Percentiles rank a stretch among this genome's conserved stretches.
phyloP scores from a whole-genome alignment of 1,140 invertebrate genomes.

The Adoxophyes honmai region DNA sequence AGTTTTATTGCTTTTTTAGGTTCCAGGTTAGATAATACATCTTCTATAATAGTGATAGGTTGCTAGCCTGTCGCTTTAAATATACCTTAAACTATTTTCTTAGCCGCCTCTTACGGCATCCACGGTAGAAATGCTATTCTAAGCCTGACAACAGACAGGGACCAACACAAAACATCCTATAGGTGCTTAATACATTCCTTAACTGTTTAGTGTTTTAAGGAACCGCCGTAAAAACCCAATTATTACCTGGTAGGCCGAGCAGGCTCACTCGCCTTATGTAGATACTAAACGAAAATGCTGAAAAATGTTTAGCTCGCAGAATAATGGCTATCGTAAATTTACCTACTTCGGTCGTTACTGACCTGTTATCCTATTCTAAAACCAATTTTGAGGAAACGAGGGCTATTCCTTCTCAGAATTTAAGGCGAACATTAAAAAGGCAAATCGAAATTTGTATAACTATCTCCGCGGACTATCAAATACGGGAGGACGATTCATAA shows the following conservation, averaged over 20 bases:
- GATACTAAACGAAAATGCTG: constrained; percentile 5
- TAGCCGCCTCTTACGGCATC: too few relatives aligned
- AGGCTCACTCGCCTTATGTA: not conserved
- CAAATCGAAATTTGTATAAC: constrained; percentile 5
- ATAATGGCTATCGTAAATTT: constrained; percentile 12
- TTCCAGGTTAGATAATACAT: too few relatives aligned
- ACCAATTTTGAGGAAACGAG: constrained; percentile 12
- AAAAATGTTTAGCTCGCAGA: constrained; percentile 8
- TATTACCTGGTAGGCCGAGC: not conserved
- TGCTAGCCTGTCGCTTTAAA: too few relatives aligned
- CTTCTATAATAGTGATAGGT: too few relatives aligned
- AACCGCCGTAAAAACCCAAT: too few relatives aligned
- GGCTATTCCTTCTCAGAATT: not conserved
- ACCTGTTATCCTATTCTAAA: constrained; percentile 13
- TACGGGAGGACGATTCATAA: constrained; percentile 15
- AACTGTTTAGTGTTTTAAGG: too few relatives aligned
- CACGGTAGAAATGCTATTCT: too few relatives aligned
- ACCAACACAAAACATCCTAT: too few relatives aligned
- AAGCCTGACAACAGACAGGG: too few relatives aligned
- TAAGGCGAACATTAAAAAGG: constrained; percentile 5
- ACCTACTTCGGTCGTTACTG: constrained; percentile 4
- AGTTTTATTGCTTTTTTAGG: too few relatives aligned
- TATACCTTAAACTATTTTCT: too few relatives aligned
- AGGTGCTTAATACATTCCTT: too few relatives aligned
- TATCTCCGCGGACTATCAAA: constrained; percentile 1